phyloP scores from a whole-genome alignment of 2,797 vertebrate species.

The Adelosebastes latens region DNA sequence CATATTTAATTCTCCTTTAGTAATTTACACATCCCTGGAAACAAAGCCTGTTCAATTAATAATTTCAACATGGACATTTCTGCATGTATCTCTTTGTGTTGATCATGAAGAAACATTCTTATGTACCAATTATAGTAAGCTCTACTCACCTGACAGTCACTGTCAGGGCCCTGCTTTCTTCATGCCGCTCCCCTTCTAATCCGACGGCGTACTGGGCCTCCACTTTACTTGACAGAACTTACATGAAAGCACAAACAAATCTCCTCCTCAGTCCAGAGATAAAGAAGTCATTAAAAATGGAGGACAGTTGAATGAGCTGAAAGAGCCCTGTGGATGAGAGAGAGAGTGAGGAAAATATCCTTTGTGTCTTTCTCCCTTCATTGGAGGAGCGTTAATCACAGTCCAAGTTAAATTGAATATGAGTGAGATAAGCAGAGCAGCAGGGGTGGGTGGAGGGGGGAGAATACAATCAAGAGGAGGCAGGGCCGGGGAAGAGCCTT shows the following conservation, averaged over 20 bases:
- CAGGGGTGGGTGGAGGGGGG: slow-evolving; percentile 33
- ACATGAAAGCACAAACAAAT: slow-evolving; percentile 83
- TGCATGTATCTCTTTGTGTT: slow-evolving; percentile 16
- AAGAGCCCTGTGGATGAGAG: slow-evolving; percentile 69
- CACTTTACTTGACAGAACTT: slow-evolving; percentile 73
- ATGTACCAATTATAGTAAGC: slow-evolving; percentile 46
- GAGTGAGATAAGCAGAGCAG: slow-evolving; percentile 79
- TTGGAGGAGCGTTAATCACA: slow-evolving; percentile 80
- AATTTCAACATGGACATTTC: slow-evolving; percentile 27
- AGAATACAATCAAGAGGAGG: slow-evolving; percentile 56
- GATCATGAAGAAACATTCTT: slow-evolving; percentile 19
- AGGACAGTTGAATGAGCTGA: slow-evolving; percentile 78
- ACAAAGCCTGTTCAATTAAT: slow-evolving; percentile 45
- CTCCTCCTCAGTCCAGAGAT: slow-evolving; percentile 78
- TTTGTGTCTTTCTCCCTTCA: slow-evolving; percentile 75
- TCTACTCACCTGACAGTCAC: slow-evolving; percentile 69
- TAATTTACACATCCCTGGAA: slow-evolving; percentile 47
- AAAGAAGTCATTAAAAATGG: slow-evolving; percentile 85
- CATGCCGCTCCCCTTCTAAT: slow-evolving; percentile 60
- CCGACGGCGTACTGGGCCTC: slow-evolving; percentile 59
- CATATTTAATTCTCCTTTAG: slow-evolving; percentile 44
- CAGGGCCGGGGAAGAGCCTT: slow-evolving; percentile 71
- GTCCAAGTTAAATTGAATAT: slow-evolving; percentile 84
- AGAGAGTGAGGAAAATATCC: slow-evolving; percentile 63
- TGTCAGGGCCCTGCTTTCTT: slow-evolving; percentile 53